A percentile compares a stretch with the other conserved stretches of the same genome.
phyloP scores from a whole-genome alignment of 2,888 invertebrate species.

The Spodoptera picta region DNA sequence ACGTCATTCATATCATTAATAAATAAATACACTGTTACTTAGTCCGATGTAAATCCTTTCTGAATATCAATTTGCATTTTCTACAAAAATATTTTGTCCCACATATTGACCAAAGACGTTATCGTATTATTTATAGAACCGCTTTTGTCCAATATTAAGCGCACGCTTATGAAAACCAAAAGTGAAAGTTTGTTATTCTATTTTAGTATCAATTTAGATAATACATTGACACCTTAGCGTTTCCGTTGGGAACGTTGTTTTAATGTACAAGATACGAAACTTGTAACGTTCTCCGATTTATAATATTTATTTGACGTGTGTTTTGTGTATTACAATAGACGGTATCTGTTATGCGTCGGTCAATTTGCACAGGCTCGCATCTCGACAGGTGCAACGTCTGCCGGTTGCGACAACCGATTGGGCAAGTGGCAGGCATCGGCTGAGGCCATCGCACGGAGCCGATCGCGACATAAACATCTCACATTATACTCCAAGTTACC shows the following conservation, averaged over 20 bases:
- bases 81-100: slow-evolving; percentile 36
- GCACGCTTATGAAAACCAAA: slow-evolving; percentile 60
- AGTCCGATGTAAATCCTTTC: slow-evolving; percentile 8
- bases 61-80: slow-evolving; percentile 20
- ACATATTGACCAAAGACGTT: slow-evolving; percentile 42
- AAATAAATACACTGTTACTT: slow-evolving; percentile 2
- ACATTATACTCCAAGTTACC: slow-evolving; percentile 81
- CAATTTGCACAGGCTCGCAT: slow-evolving; percentile 81
- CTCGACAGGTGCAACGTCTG: slow-evolving; percentile 85
- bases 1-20: slow-evolving; percentile 33
- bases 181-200: slow-evolving; percentile 69
- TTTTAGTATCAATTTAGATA: slow-evolving; percentile 59
- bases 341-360: slow-evolving; percentile 65
- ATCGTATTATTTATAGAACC: slow-evolving; percentile 65
- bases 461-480: slow-evolving; percentile 83
- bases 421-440: slow-evolving; percentile 78
- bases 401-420: slow-evolving; percentile 85
- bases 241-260: slow-evolving; percentile 32
- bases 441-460: slow-evolving; percentile 82
- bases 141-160: slow-evolving; percentile 66
- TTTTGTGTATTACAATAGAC: slow-evolving; percentile 66
- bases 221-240: slow-evolving; percentile 42
- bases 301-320: slow-evolving; percentile 49
- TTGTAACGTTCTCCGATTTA: slow-evolving; percentile 19
- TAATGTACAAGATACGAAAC: slow-evolving; percentile 19